These are phyloP conservation scores for Drosophila fuyamai DNA, from an alignment of 1,140 invertebrate genomes.

Conservation along the genomic window DNA sequence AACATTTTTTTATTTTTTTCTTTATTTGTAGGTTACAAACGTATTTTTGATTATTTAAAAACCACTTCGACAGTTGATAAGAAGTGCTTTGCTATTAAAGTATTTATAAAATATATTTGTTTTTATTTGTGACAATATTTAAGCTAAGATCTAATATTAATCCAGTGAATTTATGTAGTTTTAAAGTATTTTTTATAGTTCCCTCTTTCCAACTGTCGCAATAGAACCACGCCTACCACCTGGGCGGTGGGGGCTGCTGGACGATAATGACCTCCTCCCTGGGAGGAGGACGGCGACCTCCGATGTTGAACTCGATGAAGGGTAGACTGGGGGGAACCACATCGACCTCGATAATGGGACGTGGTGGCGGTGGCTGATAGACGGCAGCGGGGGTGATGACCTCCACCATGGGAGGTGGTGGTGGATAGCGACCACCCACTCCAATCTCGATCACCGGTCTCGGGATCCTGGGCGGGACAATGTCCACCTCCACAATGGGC, in stretches of 20 bases:
- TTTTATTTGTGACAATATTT: conserved; percentile 11
- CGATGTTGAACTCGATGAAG: conserved; percentile 70
- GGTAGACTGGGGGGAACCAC: conserved; percentile 64
- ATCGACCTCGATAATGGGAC: conserved; percentile 67
- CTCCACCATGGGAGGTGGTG: conserved; percentile 52
- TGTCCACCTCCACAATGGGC: conserved; percentile 73
- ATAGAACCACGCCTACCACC: conserved; percentile 43
- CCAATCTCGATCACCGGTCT: conserved; percentile 68
- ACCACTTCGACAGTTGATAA: background rate
- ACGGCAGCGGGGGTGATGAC: conserved; percentile 62
- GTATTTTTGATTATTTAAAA: too few relatives aligned
- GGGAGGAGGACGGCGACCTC: conserved; percentile 61
- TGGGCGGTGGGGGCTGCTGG: conserved; percentile 58
- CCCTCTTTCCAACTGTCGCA: background rate
- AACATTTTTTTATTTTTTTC: too few relatives aligned
- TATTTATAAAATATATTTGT: background rate
- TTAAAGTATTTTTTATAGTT: conserved; percentile 6
- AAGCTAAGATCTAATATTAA: conserved; percentile 21
- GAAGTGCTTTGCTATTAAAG: background rate
- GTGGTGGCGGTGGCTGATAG: conserved; percentile 63
- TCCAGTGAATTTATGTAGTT: conserved; percentile 1
- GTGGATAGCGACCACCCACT: conserved; percentile 57
- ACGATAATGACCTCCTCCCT: conserved; percentile 69
- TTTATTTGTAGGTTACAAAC: too few relatives aligned
- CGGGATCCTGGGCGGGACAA: conserved; percentile 62